Percentiles rank a stretch among this genome's conserved stretches.
Conservation (phyloP, 2,797 vertebrate species). For the Xerus rutilus region DNA sequence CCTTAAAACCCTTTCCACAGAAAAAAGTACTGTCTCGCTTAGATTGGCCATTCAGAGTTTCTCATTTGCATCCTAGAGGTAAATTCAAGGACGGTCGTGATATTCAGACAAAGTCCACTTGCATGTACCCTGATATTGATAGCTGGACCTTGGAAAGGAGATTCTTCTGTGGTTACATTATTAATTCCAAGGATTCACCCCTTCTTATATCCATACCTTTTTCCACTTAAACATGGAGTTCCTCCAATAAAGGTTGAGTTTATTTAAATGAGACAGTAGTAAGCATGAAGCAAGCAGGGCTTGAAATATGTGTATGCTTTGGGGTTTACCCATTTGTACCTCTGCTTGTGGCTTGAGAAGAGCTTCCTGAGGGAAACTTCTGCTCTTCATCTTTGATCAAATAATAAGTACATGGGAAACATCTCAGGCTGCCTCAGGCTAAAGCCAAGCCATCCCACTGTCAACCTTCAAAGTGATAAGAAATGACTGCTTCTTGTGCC, state of each 20-base stretch:
- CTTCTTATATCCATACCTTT: not conserved
- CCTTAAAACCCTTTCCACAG: not conserved
- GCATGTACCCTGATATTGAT: not conserved
- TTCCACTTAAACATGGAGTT: not conserved
- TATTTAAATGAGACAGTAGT: not conserved
- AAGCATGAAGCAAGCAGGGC: not conserved
- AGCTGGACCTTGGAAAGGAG: not conserved
- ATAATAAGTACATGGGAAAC: not conserved
- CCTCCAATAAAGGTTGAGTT: not conserved
- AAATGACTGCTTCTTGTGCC: constrained; percentile 27
- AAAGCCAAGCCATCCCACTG: not conserved
- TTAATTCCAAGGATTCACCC: not conserved
- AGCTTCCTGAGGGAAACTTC: not conserved
- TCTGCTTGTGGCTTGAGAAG: constrained; percentile 42
- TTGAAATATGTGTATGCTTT: not conserved
- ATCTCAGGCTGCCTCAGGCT: not conserved
- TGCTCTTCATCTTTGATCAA: not conserved
- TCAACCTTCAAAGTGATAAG: not conserved
- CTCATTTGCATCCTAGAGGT: not conserved
- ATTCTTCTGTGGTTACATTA: not conserved
- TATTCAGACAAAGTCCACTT: not conserved
- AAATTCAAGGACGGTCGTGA: not conserved
- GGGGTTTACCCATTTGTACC: not conserved
- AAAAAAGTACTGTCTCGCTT: not conserved
- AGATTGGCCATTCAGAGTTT: not conserved